These are phyloP conservation scores for Hystrix brachyura DNA, from an alignment of 2,113 vertebrate genomes.

Conservation along the genomic window DNA sequence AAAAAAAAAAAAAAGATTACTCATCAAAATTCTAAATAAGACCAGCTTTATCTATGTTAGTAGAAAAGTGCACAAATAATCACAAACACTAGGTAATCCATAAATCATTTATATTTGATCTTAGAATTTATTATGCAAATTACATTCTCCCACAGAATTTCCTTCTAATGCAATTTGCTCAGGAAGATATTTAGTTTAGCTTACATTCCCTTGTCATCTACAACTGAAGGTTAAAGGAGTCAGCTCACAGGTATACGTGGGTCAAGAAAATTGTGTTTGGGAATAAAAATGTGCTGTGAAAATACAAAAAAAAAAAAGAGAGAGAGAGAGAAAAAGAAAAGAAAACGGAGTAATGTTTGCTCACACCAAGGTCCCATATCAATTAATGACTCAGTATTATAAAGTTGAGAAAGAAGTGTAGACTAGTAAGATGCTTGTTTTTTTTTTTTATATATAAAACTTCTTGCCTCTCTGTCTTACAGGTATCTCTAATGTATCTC, in stretches of 20 bases:
- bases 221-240: conserved; percentile 54
- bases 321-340: not conserved
- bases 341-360: not conserved
- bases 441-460: not conserved
- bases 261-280: not conserved
- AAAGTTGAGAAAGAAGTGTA: not conserved
- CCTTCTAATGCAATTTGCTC: conserved; percentile 64
- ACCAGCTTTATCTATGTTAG: conserved; percentile 57
- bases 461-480: not conserved
- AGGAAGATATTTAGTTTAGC: conserved; percentile 67
- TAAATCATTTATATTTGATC: conserved; percentile 72
- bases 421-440: not conserved
- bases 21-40: conserved; percentile 69
- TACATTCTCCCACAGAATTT: conserved; percentile 49
- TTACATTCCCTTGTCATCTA: conserved; percentile 38
- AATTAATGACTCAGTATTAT: not conserved
- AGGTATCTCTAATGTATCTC: not conserved
- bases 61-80: conserved; percentile 66
- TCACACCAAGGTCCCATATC: not conserved
- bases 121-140: conserved; percentile 77
- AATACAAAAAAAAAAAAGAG: not conserved
- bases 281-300: conserved; percentile 44
- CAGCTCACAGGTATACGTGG: not conserved
- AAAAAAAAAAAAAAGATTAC: conserved; percentile 27
- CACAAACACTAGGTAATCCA: conserved; percentile 52